These are phyloP conservation scores for Penelope pileata DNA, from an alignment of 2,113 vertebrate genomes.

Conservation along the genomic window DNA sequence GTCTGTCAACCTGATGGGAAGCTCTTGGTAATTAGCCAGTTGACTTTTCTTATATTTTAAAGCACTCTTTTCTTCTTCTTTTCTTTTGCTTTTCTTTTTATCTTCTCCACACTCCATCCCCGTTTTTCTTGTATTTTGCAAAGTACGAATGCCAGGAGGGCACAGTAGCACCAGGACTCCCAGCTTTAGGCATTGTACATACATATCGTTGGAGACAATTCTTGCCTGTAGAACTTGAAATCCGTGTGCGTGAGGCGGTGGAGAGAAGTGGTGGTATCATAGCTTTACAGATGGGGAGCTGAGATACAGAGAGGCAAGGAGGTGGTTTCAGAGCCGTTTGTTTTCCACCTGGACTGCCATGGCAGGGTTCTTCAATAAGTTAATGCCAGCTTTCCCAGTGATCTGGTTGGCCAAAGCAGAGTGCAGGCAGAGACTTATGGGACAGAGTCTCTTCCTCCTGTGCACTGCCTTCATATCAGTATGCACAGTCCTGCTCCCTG, in stretches of 20 bases:
- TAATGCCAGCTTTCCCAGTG: too few relatives aligned
- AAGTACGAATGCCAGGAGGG: background rate
- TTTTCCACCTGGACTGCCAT: background rate
- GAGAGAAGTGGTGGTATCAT: rapidly evolving
- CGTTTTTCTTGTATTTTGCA: background rate
- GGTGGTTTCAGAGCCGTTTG: background rate
- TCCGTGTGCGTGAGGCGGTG: background rate
- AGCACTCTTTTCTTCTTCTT: background rate
- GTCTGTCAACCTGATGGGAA: constrained; percentile 22
- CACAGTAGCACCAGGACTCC: background rate
- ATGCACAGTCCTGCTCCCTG: background rate
- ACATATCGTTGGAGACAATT: background rate
- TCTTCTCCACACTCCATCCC: too few relatives aligned
- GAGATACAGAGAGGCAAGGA: background rate
- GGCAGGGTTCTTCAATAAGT: background rate
- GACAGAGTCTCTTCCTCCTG: background rate
- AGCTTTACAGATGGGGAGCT: background rate
- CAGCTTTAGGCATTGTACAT: background rate
- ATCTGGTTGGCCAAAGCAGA: background rate
- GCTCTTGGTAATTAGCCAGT: constrained; percentile 41
- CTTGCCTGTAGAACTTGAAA: background rate
- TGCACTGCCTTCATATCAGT: rapidly evolving
- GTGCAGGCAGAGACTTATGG: rapidly evolving
- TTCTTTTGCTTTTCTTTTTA: background rate
- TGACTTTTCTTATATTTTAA: background rate